Conservation (phyloP, 2,113 vertebrate species). For the Verasper variegatus region DNA sequence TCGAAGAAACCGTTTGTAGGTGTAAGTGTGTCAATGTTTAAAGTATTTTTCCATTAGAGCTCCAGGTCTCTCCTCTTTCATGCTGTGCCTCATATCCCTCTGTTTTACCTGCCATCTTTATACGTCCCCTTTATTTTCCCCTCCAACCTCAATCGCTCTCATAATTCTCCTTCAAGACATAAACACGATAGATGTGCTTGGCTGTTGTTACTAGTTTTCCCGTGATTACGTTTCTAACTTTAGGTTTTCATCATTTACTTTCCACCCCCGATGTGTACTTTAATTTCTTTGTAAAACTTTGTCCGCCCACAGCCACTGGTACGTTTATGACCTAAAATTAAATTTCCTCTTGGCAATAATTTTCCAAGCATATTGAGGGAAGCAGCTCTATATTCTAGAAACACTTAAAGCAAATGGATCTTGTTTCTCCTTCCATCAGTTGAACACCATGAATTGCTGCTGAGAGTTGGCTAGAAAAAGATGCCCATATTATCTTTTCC, state of each 20-base stretch:
- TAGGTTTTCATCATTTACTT: constrained; percentile 45
- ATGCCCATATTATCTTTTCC: constrained; percentile 17
- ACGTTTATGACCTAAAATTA: constrained; percentile 60
- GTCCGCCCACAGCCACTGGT: constrained; percentile 38
- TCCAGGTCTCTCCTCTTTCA: neutral
- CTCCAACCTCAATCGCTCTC: constrained; percentile 11
- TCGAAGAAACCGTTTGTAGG: no score
- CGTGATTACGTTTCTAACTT: constrained; percentile 47
- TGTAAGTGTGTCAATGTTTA: no score
- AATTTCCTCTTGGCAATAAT: constrained; percentile 54
- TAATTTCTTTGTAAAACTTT: constrained; percentile 59
- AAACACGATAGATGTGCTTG: constrained; percentile 11
- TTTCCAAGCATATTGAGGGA: constrained; percentile 26
- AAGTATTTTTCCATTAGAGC: no score
- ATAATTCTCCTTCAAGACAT: constrained; percentile 24
- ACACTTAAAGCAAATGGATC: constrained; percentile 7
- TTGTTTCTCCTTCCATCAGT: no score
- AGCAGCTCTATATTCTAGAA: constrained; percentile 11
- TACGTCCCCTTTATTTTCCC: neutral
- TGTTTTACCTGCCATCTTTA: constrained; percentile 26
- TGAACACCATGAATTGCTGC: no score
- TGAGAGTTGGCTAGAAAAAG: no score
- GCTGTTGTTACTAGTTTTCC: constrained; percentile 24
- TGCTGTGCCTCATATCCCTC: neutral
- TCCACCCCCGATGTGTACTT: constrained; percentile 35